Conservation (phyloP, 2,113 vertebrate genomes). For the Cercopithecus mona region DNA sequence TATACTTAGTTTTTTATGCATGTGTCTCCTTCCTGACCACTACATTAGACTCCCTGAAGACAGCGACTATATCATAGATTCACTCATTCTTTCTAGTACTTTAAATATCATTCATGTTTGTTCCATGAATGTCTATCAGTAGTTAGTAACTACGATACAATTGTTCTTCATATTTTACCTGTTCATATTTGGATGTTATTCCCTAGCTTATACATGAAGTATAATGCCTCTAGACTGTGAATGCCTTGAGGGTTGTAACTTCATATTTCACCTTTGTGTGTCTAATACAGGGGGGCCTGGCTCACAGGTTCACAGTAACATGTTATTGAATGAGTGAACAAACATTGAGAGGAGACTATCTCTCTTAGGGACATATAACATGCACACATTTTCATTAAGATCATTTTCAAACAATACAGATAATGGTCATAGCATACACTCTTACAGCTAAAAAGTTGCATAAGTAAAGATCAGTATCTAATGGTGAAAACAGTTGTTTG, state of each 20-base stretch:
- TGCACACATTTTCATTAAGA: background rate
- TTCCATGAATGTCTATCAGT: background rate
- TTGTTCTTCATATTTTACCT: background rate
- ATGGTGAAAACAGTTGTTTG: background rate
- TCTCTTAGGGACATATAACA: background rate
- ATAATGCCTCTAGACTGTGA: background rate
- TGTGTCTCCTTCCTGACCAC: background rate
- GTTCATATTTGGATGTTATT: slow-evolving; percentile 3
- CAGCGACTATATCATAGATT: background rate
- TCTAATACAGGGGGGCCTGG: background rate
- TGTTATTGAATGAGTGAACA: background rate
- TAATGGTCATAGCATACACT: background rate
- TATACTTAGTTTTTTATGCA: background rate
- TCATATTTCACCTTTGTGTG: background rate
- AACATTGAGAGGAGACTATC: background rate
- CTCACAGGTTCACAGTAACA: background rate
- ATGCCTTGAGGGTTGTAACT: background rate
- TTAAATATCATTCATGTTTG: background rate
- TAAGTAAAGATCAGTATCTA: background rate
- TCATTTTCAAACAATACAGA: background rate
- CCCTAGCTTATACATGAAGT: background rate
- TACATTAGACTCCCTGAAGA: background rate
- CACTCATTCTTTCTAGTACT: slow-evolving; percentile 2
- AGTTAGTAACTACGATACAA: background rate
- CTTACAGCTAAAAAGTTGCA: background rate